Conservation (phyloP, 2,797 vertebrate genomes). For the Cynodonichthys magdalenae region DNA sequence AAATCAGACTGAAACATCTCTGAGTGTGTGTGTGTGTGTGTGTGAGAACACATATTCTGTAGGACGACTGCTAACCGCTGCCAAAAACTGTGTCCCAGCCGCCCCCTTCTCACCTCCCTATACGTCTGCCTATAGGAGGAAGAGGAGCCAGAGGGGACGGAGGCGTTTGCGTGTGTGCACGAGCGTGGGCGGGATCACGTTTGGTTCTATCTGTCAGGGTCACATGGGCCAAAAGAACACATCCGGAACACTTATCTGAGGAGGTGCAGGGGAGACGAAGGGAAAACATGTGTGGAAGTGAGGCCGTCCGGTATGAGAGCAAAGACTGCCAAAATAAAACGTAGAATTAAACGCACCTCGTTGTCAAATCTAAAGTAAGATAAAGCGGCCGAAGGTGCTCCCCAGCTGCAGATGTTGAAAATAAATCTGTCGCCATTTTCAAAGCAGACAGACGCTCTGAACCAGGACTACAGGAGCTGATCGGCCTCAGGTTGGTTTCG, state of each 20-base stretch:
- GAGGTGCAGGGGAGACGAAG: constrained; percentile 45
- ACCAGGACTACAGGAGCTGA: no score
- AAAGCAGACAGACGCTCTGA: no score
- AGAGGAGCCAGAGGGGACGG: constrained; percentile 61
- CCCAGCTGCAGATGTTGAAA: no score
- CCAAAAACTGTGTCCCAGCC: constrained; percentile 87
- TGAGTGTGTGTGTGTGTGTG: constrained; percentile 39
- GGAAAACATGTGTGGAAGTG: neutral
- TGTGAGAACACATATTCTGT: constrained; percentile 38
- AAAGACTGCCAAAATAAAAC: constrained; percentile 10
- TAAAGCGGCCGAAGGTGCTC: no score
- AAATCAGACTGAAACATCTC: constrained; percentile 80
- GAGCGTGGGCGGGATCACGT: constrained; percentile 47
- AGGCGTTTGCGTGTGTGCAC: constrained; percentile 18
- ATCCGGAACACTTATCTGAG: constrained; percentile 75
- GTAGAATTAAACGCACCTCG: neutral
- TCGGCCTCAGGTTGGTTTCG: no score
- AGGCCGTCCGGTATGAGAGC: neutral
- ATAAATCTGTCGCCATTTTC: no score
- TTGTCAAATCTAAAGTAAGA: no score
- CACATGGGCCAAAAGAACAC: constrained; percentile 69
- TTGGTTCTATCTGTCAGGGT: constrained; percentile 68
- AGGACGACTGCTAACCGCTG: constrained; percentile 65
- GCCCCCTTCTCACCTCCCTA: constrained; percentile 56
- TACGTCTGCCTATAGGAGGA: constrained; percentile 75